Conservation (phyloP, 2,797 vertebrate genomes). For the Cichlasoma orientale region DNA sequence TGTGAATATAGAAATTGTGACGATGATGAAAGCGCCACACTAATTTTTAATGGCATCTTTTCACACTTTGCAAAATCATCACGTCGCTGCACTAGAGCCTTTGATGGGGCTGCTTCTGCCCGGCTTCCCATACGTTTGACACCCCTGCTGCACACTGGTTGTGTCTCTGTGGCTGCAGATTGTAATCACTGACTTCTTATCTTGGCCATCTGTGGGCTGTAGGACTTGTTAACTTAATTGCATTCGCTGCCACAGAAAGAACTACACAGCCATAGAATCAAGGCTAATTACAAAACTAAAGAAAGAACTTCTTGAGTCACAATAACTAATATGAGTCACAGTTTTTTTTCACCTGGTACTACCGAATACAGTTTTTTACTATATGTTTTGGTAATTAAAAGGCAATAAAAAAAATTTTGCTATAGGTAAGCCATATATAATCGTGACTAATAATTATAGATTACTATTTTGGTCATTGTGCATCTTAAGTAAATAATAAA, state of each 20-base stretch:
- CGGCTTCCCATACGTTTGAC: neutral
- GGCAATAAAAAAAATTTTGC: neutral
- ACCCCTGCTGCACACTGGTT: neutral
- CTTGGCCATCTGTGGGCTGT: neutral
- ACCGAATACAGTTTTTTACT: neutral
- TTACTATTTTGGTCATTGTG: constrained; percentile 8
- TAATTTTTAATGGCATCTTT: neutral
- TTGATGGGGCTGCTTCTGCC: too few relatives aligned
- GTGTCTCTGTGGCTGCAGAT: neutral
- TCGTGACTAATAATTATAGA: neutral
- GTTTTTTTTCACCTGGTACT: neutral
- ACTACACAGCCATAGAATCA: neutral
- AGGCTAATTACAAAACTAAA: neutral
- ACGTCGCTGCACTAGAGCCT: neutral
- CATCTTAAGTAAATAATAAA: neutral
- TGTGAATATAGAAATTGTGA: neutral
- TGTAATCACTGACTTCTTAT: neutral
- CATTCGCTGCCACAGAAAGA: neutral
- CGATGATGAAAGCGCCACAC: neutral
- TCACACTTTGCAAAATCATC: neutral
- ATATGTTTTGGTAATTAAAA: neutral
- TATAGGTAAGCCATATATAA: neutral
- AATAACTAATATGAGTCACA: neutral
- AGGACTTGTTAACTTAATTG: neutral
- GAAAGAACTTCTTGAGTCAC: neutral